Percentiles rank a stretch among this genome's conserved stretches.
phyloP scores from a whole-genome alignment of 2,888 invertebrate genomes.

The Serripes groenlandicus region DNA sequence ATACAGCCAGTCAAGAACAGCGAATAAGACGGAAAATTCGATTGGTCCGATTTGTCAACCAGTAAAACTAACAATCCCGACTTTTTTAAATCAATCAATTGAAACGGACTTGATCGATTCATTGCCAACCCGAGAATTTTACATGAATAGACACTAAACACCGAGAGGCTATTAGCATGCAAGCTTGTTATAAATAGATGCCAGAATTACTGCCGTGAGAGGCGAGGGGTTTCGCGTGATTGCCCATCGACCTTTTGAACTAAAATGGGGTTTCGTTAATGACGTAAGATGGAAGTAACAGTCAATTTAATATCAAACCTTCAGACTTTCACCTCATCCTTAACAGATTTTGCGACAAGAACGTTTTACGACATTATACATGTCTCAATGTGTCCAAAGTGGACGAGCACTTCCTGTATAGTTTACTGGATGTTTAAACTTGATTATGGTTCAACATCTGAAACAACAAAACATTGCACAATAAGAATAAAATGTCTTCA shows the following conservation, averaged over 20 bases:
- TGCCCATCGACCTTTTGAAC: slow-evolving; percentile 44
- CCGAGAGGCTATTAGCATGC: slow-evolving; percentile 56
- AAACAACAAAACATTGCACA: no score
- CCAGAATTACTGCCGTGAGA: slow-evolving; percentile 30
- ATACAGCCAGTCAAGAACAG: background rate
- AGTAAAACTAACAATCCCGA: background rate
- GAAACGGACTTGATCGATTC: slow-evolving; percentile 62
- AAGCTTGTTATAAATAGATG: slow-evolving; percentile 52
- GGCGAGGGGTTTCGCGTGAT: slow-evolving; percentile 50
- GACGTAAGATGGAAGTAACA: slow-evolving; percentile 25
- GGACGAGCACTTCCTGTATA: no score
- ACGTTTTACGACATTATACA: no score
- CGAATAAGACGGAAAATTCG: slow-evolving; percentile 6
- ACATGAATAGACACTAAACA: slow-evolving; percentile 65
- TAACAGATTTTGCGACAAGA: no score
- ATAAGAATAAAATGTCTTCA: no score
- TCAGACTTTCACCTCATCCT: background rate
- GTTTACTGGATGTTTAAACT: no score
- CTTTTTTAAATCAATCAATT: slow-evolving; percentile 40
- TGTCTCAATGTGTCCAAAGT: no score
- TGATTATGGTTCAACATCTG: no score
- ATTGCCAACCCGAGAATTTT: slow-evolving; percentile 49
- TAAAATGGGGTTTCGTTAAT: slow-evolving; percentile 20
- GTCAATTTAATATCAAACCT: background rate
- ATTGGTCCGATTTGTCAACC: slow-evolving; percentile 28